These are phyloP conservation scores for Zaprionus nigranus DNA, from an alignment of 1,140 invertebrate species.

Conservation along the genomic window DNA sequence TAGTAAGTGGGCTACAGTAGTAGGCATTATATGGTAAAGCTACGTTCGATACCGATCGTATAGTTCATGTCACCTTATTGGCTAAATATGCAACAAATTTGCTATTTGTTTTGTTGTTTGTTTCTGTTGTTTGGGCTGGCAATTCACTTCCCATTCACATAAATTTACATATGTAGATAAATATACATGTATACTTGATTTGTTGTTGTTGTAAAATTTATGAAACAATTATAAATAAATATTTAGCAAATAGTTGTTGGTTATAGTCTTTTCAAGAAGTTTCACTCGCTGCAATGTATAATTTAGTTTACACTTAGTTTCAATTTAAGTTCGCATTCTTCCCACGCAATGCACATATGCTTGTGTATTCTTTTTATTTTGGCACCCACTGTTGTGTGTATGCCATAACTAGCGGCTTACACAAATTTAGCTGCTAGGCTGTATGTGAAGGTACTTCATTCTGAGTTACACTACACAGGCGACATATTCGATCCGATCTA, in stretches of 20 bases:
- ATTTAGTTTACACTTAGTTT: slow-evolving; percentile 50
- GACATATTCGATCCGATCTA: slow-evolving; percentile 23
- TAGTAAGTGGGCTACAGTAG: slow-evolving; percentile 14
- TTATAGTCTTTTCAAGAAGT: slow-evolving; percentile 79
- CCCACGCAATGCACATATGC: not conserved
- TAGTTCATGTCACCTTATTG: slow-evolving; percentile 58
- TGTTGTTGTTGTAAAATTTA: slow-evolving; percentile 57
- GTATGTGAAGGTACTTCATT: slow-evolving; percentile 42
- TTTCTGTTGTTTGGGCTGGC: slow-evolving; percentile 1
- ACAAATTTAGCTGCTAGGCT: slow-evolving; percentile 34
- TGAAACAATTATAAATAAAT: slow-evolving; percentile 79
- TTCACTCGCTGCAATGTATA: slow-evolving; percentile 60
- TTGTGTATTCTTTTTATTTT: slow-evolving; percentile 50
- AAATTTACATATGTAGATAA: slow-evolving; percentile 53
- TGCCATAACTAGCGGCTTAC: slow-evolving; percentile 8
- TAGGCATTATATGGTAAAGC: slow-evolving; percentile 66
- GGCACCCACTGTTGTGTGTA: slow-evolving; percentile 69
- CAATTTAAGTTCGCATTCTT: slow-evolving; percentile 32
- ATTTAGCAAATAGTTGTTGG: slow-evolving; percentile 77
- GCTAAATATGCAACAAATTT: slow-evolving; percentile 71
- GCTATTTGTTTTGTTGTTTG: slow-evolving; percentile 25
- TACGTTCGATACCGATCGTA: slow-evolving; percentile 71
- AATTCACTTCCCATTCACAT: slow-evolving; percentile 26
- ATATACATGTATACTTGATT: slow-evolving; percentile 42
- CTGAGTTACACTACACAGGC: not conserved